These are phyloP conservation scores for Chloroceryle aenea DNA, from an alignment of 2,113 vertebrate species.

Conservation along the genomic window DNA sequence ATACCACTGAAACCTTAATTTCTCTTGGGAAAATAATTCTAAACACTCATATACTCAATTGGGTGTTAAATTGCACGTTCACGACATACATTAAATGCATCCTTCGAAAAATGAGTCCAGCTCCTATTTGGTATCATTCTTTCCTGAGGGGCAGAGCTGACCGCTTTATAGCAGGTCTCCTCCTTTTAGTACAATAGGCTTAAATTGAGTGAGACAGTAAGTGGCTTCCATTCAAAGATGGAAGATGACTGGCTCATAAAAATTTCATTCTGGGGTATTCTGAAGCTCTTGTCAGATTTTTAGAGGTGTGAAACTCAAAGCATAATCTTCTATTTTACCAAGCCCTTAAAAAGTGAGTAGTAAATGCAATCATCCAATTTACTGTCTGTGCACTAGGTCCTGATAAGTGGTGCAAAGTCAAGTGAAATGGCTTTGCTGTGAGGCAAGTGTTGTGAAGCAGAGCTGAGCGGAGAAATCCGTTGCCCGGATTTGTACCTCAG, in stretches of 20 bases:
- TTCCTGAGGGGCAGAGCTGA: not conserved
- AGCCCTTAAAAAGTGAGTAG: not conserved
- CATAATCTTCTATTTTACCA: slow-evolving; percentile 35
- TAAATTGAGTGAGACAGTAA: not conserved
- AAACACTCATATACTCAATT: slow-evolving; percentile 20
- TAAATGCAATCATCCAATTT: not conserved
- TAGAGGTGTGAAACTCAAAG: not conserved
- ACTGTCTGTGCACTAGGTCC: not conserved
- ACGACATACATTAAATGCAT: not conserved
- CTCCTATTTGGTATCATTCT: not conserved
- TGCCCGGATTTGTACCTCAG: not conserved
- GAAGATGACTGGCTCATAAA: not conserved
- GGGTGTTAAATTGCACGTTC: slow-evolving; percentile 27
- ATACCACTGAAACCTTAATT: not conserved
- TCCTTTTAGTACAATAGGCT: not conserved
- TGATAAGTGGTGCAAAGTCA: slow-evolving; percentile 24
- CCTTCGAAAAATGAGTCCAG: slow-evolving; percentile 24
- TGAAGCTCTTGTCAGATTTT: not conserved
- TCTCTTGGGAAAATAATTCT: slow-evolving; percentile 2
- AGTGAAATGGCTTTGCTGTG: not conserved
- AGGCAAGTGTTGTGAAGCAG: not conserved
- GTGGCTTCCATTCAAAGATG: not conserved
- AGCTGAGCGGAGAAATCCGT: not conserved
- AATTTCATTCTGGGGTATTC: not conserved
- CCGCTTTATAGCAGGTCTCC: not conserved